Percentiles rank a stretch among this genome's conserved stretches.
Conservation (phyloP, 2,888 invertebrate species). For the Marasmarcha lunaedactyla region DNA sequence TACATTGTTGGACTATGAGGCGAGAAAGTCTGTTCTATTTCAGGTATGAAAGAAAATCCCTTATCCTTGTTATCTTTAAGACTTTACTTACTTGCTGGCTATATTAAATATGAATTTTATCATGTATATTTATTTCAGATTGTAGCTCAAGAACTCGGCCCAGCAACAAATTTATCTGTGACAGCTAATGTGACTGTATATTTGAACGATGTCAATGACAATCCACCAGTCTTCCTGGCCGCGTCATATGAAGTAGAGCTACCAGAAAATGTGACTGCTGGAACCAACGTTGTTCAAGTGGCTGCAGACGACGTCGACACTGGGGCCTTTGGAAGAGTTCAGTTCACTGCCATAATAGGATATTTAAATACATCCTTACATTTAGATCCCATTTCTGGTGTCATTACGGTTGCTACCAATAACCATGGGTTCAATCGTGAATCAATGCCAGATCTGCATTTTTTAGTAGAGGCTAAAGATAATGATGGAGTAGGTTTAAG, state of each 20-base stretch:
- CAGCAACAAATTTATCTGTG: conserved; percentile 79
- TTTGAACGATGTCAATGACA: conserved; percentile 89
- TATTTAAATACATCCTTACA: conserved; percentile 82
- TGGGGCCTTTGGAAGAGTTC: conserved; percentile 80
- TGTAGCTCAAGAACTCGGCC: conserved; percentile 84
- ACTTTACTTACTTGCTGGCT: background rate
- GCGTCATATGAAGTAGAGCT: conserved; percentile 80
- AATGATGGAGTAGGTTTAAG: conserved; percentile 84
- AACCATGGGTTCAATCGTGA: conserved; percentile 87
- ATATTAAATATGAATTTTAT: conserved; percentile 2
- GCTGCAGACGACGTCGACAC: conserved; percentile 87
- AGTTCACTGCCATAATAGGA: conserved; percentile 83
- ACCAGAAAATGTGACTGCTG: conserved; percentile 84
- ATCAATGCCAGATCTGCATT: conserved; percentile 78
- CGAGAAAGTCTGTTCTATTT: conserved; percentile 78
- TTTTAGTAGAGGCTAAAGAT: conserved; percentile 90
- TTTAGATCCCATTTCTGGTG: conserved; percentile 82
- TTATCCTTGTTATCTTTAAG: background rate
- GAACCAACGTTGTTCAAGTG: conserved; percentile 79
- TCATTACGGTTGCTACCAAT: conserved; percentile 82
- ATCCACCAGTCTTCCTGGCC: conserved; percentile 83
- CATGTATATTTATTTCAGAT: conserved; percentile 61
- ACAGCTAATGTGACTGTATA: conserved; percentile 83
- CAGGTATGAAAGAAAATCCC: conserved; percentile 59
- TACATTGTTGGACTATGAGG: conserved; percentile 86